Evolutionary conservation across 1,140 invertebrate genomes (phyloP).

Genomic region (Drosophila virilis): DNA sequence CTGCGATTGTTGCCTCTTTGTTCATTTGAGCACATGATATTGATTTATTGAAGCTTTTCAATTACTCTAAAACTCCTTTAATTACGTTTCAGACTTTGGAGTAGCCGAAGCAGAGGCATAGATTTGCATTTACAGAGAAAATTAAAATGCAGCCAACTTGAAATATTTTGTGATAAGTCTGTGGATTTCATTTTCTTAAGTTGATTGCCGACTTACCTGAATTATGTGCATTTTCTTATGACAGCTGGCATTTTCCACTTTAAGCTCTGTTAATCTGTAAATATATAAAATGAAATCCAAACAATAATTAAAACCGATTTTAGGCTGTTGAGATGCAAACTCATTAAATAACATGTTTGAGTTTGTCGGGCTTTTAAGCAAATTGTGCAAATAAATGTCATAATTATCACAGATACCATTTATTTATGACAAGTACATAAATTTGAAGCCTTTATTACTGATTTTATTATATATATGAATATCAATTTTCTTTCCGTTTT

Average conservation of each 20-base stretch:
- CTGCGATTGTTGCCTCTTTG: constrained; percentile 6
- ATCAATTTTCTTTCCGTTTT: too few relatives aligned
- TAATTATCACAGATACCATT: constrained; percentile 19
- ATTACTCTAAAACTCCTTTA: constrained; percentile 24
- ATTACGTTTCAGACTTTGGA: constrained; percentile 60
- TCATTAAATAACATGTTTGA: constrained; percentile 36
- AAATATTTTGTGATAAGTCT: constrained; percentile 20
- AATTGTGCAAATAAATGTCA: constrained; percentile 29
- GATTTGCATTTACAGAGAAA: constrained; percentile 28
- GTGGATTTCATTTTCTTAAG: constrained; percentile 15
- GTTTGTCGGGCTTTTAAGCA: constrained; percentile 21
- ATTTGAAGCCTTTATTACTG: constrained; percentile 4
- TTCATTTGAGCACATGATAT: too few relatives aligned
- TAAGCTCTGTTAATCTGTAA: constrained; percentile 47
- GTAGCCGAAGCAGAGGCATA: not conserved
- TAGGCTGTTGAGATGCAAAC: constrained; percentile 5
- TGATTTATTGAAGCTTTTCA: too few relatives aligned
- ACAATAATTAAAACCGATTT: constrained; percentile 61
- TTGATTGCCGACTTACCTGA: constrained; percentile 51
- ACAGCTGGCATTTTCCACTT: constrained; percentile 30
- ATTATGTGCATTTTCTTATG: constrained; percentile 16
- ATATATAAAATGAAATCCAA: constrained; percentile 47
- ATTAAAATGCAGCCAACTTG: constrained; percentile 33
- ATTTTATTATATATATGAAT: too few relatives aligned
- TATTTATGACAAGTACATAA: constrained; percentile 28